These are phyloP conservation scores for Ailurus styani DNA, from an alignment of 2,113 vertebrate species.

Conservation along the genomic window DNA sequence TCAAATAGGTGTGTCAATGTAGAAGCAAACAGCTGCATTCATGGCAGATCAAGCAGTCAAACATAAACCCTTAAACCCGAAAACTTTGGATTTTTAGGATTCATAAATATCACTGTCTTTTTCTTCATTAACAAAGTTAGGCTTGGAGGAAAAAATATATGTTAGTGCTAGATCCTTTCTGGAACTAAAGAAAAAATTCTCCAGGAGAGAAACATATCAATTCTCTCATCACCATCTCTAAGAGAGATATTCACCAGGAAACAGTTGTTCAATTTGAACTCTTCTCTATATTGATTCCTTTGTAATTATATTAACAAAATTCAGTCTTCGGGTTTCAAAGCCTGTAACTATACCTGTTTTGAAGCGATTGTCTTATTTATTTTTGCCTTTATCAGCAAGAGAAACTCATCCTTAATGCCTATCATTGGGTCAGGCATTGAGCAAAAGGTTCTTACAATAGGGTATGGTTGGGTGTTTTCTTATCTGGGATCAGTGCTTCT, in stretches of 20 bases:
- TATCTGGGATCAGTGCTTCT: conserved; percentile 11
- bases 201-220: not conserved
- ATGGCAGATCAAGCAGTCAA: not conserved
- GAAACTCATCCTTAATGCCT: not conserved
- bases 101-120: not conserved
- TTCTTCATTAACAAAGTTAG: not conserved
- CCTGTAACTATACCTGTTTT: not conserved
- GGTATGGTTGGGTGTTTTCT: not conserved
- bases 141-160: not conserved
- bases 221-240: not conserved
- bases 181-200: not conserved
- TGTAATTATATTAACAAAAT: conserved; percentile 33
- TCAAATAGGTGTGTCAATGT: not conserved
- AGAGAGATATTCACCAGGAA: not conserved
- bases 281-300: not conserved
- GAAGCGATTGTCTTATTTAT: conserved; percentile 29
- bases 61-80: not conserved
- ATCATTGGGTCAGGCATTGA: not conserved
- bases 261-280: not conserved
- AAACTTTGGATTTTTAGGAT: not conserved
- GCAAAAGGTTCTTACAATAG: not conserved
- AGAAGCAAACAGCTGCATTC: not conserved
- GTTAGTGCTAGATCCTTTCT: not conserved
- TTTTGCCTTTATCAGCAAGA: conserved; percentile 14
- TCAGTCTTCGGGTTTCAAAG: conserved; percentile 5